These are phyloP conservation scores for Eupithecia subfuscata DNA, from an alignment of 2,888 invertebrate genomes.

Conservation along the genomic window DNA sequence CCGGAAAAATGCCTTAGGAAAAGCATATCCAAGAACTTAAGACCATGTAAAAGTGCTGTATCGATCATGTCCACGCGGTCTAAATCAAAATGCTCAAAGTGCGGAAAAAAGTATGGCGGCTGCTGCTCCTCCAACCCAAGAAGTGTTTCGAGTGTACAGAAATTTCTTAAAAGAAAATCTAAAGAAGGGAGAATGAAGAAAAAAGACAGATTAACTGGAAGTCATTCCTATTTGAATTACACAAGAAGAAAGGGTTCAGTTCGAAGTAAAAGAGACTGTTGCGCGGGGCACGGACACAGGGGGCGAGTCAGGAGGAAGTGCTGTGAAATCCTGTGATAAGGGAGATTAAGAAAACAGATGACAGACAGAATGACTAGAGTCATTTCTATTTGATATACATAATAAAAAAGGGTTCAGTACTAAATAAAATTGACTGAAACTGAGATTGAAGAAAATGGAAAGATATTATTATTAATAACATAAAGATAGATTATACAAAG, in stretches of 20 bases:
- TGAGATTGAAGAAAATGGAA: neutral
- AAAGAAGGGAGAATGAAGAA: slow-evolving; percentile 63
- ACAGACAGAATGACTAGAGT: neutral
- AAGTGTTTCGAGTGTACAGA: slow-evolving; percentile 53
- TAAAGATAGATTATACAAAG: neutral
- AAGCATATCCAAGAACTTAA: slow-evolving; percentile 62
- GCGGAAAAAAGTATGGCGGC: slow-evolving; percentile 56
- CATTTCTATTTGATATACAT: neutral
- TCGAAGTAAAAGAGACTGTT: slow-evolving; percentile 56
- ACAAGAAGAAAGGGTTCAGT: slow-evolving; percentile 54
- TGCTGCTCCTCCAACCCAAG: slow-evolving; percentile 45
- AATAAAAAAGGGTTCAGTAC: neutral
- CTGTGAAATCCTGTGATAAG: slow-evolving; percentile 53
- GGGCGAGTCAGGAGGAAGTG: slow-evolving; percentile 55
- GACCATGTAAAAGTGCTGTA: slow-evolving; percentile 70
- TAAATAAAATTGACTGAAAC: neutral
- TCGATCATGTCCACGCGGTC: slow-evolving; percentile 71
- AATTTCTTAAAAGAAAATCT: slow-evolving; percentile 65
- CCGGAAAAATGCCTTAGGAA: slow-evolving; percentile 70
- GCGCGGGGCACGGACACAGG: slow-evolving; percentile 71
- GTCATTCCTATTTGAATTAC: slow-evolving; percentile 58
- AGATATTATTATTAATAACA: neutral
- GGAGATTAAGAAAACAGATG: neutral
- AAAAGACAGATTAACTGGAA: slow-evolving; percentile 61
- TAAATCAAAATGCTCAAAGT: slow-evolving; percentile 59